phyloP scores from a whole-genome alignment of 1,140 invertebrate genomes.

The Oryzaephilus surinamensis region DNA sequence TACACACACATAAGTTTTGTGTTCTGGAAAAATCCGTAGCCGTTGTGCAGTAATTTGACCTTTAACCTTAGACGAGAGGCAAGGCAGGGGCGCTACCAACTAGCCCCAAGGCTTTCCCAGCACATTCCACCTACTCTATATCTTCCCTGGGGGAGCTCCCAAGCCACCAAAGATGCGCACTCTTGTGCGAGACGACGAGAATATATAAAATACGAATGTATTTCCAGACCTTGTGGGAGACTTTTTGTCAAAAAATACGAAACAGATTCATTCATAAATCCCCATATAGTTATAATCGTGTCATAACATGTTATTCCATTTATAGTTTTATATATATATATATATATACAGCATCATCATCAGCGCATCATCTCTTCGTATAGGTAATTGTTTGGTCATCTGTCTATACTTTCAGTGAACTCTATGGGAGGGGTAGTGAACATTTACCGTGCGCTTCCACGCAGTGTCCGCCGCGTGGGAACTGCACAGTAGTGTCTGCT shows the following conservation, averaged over 20 bases:
- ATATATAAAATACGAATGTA: no score
- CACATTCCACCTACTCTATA: slow-evolving; percentile 17
- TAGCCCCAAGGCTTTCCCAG: slow-evolving; percentile 18
- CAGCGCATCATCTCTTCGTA: no score
- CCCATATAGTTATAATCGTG: no score
- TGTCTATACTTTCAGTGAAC: no score
- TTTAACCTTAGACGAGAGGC: slow-evolving; percentile 10
- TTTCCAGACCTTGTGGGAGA: no score
- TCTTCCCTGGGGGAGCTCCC: slow-evolving; percentile 18
- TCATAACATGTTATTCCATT: no score
- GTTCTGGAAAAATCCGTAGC: slow-evolving; percentile 5
- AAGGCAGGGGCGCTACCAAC: slow-evolving; percentile 15
- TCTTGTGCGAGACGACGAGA: no score
- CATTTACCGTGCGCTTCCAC: slow-evolving; percentile 20
- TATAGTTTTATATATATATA: no score
- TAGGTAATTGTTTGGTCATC: no score
- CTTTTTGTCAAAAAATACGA: no score
- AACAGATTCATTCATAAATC: no score
- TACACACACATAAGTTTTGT: neutral
- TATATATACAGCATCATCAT: no score
- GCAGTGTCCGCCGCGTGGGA: slow-evolving; percentile 18
- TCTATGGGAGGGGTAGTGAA: slow-evolving; percentile 14
- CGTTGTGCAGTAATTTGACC: slow-evolving; percentile 13
- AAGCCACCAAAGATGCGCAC: slow-evolving; percentile 17
- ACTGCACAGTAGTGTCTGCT: slow-evolving; percentile 23